A percentile compares a stretch with the other conserved stretches of the same genome.
Evolutionary conservation across 2,797 vertebrate species (phyloP).

Genomic region (Cryptoprocta ferox): DNA sequence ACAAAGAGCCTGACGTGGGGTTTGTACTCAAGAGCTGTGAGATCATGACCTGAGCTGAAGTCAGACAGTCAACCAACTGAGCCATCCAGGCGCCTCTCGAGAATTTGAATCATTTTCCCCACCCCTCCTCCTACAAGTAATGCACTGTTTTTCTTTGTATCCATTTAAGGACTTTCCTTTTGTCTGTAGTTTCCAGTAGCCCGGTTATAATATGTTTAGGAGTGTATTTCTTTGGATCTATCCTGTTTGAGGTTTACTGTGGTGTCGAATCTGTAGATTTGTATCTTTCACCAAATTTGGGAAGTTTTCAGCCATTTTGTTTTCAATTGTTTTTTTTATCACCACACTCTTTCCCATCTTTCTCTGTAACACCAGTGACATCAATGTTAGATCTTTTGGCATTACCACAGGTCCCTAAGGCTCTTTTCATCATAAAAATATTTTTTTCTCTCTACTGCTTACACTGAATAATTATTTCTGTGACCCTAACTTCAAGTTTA

Average conservation of each 20-base stretch:
- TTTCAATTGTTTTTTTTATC: background rate
- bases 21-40: too few species aligned
- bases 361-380: background rate
- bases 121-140: background rate
- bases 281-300: conserved; percentile 4
- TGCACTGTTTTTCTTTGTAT: background rate
- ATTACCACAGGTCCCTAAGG: background rate
- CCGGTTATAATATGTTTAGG: background rate
- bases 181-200: background rate
- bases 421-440: background rate
- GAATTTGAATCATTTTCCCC: background rate
- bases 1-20: too few species aligned
- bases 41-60: too few species aligned
- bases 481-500: background rate
- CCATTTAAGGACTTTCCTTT: background rate
- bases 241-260: background rate
- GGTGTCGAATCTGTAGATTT: background rate
- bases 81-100: too few species aligned
- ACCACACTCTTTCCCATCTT: background rate
- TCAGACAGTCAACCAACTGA: too few species aligned
- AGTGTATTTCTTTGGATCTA: background rate
- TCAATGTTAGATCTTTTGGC: conserved; percentile 6
- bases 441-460: conserved; percentile 7
- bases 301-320: background rate
- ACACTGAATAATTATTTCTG: background rate